Evolutionary conservation across 2,113 vertebrate species (phyloP).

Genomic region (Steatornis caripensis): DNA sequence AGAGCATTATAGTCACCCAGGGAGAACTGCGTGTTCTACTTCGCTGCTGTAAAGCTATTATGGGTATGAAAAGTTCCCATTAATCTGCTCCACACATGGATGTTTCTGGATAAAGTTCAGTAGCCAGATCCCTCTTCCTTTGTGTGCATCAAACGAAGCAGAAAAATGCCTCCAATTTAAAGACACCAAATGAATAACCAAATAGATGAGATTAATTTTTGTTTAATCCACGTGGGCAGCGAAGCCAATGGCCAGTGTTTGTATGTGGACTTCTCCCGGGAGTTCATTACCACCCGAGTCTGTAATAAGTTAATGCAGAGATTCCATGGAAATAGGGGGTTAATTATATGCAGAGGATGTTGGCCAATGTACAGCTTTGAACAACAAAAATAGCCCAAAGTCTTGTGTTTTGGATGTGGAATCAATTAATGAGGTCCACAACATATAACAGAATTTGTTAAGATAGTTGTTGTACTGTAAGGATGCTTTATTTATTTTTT

Average conservation of each 20-base stretch:
- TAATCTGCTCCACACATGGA: slow-evolving; percentile 71
- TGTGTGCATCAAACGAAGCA: slow-evolving; percentile 66
- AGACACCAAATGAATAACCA: slow-evolving; percentile 64
- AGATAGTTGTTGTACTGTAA: neutral
- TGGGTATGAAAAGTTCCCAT: slow-evolving; percentile 62
- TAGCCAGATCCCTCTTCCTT: slow-evolving; percentile 52
- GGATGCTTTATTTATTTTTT: neutral
- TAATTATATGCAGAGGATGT: slow-evolving; percentile 54
- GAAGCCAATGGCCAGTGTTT: slow-evolving; percentile 31
- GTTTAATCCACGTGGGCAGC: slow-evolving; percentile 33
- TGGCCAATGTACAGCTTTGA: slow-evolving; percentile 24
- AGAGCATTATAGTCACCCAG: neutral
- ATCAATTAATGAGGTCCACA: slow-evolving; percentile 53
- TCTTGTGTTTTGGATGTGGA: slow-evolving; percentile 45
- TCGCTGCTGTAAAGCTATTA: slow-evolving; percentile 55
- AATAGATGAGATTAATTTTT: slow-evolving; percentile 53
- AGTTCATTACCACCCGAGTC: slow-evolving; percentile 34
- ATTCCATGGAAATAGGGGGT: slow-evolving; percentile 41
- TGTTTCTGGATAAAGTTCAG: slow-evolving; percentile 69
- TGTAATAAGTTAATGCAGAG: slow-evolving; percentile 36
- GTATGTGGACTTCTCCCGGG: neutral
- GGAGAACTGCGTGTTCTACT: slow-evolving; percentile 35
- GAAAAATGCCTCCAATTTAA: slow-evolving; percentile 65
- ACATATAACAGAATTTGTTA: neutral
- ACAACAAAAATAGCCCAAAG: slow-evolving; percentile 50